Evolutionary conservation across 2,113 vertebrate species (phyloP).

Genomic region (Equus przewalskii): DNA sequence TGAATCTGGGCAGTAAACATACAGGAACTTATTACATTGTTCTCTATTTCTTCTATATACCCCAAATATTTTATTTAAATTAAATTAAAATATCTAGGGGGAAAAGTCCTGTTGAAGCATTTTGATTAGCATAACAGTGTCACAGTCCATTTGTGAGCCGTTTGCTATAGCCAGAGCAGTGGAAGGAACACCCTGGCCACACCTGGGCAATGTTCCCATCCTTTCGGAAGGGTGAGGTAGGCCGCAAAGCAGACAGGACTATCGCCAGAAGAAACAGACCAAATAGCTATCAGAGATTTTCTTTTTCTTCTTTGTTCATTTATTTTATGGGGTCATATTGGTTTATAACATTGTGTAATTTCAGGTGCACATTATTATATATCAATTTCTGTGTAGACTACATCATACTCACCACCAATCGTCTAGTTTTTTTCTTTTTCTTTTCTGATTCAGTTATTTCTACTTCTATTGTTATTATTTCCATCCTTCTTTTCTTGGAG

Average conservation of each 20-base stretch:
- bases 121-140: conserved; percentile 36
- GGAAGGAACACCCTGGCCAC: background rate
- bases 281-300: background rate
- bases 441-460: conserved; percentile 18
- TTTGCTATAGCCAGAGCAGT: background rate
- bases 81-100: conserved; percentile 5
- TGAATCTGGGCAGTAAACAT: background rate
- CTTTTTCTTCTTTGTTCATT: background rate
- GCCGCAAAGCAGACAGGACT: background rate
- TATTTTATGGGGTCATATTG: no score
- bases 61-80: conserved; percentile 27
- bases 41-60: background rate
- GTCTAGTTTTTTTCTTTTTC: background rate
- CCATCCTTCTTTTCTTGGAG: conserved; percentile 10
- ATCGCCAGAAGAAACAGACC: background rate
- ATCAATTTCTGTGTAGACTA: no score
- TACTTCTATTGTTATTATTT: conserved; percentile 20
- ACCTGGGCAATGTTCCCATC: background rate
- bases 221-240: background rate
- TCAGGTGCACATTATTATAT: no score
- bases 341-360: no score
- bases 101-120: background rate
- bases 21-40: background rate
- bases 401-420: no score
- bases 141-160: background rate